Evolutionary conservation across 2,888 invertebrate species (phyloP).

Genomic region (Choreutis nemorana): DNA sequence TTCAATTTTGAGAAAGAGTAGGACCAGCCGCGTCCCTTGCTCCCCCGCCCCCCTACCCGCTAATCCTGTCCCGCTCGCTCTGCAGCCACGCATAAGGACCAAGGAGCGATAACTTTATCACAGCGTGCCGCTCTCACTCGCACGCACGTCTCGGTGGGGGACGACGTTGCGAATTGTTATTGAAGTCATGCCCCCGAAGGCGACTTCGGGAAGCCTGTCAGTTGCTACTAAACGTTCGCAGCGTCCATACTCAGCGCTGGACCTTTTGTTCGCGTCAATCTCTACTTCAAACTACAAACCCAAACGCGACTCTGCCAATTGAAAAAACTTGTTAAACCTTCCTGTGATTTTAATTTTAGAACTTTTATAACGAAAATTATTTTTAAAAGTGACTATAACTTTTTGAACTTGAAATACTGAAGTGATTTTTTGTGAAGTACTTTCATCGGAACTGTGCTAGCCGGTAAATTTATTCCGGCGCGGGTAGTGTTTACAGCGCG

Average conservation of each 20-base stretch:
- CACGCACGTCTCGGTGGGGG: slow-evolving; percentile 60
- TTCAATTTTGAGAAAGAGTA: slow-evolving; percentile 69
- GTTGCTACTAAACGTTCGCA: slow-evolving; percentile 62
- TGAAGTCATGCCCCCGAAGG: slow-evolving; percentile 68
- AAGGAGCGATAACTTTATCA: slow-evolving; percentile 68
- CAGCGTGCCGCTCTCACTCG: slow-evolving; percentile 54
- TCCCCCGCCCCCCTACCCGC: slow-evolving; percentile 29
- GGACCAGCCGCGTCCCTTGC: slow-evolving; percentile 51
- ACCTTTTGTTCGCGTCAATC: slow-evolving; percentile 31
- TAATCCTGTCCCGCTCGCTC: slow-evolving; percentile 47
- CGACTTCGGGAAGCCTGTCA: slow-evolving; percentile 67
- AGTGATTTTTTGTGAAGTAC: slow-evolving; percentile 5
- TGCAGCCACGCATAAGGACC: slow-evolving; percentile 67
- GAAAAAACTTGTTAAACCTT: slow-evolving; percentile 28
- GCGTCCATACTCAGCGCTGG: slow-evolving; percentile 55
- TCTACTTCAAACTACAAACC: slow-evolving; percentile 35
- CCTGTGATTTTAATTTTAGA: slow-evolving; percentile 37
- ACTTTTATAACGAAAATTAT: slow-evolving; percentile 23
- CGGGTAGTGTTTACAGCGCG: slow-evolving; percentile 46
- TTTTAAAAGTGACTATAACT: slow-evolving; percentile 24
- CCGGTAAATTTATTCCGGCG: slow-evolving; percentile 6
- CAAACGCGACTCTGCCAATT: slow-evolving; percentile 25
- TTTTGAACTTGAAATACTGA: slow-evolving; percentile 17
- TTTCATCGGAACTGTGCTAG: slow-evolving; percentile 4
- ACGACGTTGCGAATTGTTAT: slow-evolving; percentile 68